Evolutionary conservation across 2,797 vertebrate genomes (phyloP).

Genomic region (Ptychadena robeensis): DNA sequence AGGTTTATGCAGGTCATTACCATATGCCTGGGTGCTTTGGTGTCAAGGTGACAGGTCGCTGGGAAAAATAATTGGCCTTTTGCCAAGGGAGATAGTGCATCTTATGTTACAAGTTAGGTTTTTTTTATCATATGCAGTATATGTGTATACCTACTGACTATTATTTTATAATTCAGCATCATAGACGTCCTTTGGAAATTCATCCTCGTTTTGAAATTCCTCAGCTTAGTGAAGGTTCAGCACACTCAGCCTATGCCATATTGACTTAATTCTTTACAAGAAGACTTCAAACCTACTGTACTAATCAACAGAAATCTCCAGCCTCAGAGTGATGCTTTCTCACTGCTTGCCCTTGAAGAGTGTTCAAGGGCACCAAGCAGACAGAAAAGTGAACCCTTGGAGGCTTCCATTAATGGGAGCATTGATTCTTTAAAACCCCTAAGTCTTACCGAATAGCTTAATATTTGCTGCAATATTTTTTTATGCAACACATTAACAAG

Average conservation of each 20-base stretch:
- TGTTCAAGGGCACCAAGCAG: constrained; percentile 57
- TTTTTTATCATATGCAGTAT: neutral
- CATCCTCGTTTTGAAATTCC: neutral
- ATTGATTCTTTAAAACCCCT: constrained; percentile 50
- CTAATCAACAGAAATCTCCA: constrained; percentile 13
- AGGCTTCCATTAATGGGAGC: constrained; percentile 41
- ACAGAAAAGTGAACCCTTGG: constrained; percentile 52
- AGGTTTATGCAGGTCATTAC: constrained; percentile 15
- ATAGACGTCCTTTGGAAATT: neutral
- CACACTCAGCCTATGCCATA: constrained; percentile 6
- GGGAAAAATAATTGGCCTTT: constrained; percentile 7
- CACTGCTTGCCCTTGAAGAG: constrained; percentile 44
- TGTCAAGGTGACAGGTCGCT: constrained; percentile 46
- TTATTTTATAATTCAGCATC: neutral
- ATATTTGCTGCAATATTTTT: constrained; percentile 40
- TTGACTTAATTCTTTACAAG: constrained; percentile 14
- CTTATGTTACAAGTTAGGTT: neutral
- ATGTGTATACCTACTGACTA: too few species aligned
- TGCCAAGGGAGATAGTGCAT: neutral
- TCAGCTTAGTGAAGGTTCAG: neutral
- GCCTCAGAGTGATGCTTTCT: constrained; percentile 39
- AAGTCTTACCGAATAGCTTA: constrained; percentile 31
- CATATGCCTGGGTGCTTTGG: constrained; percentile 28
- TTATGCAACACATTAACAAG: constrained; percentile 37
- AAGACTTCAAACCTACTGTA: constrained; percentile 13